Base-by-base conservation (phyloP, 2,113 vertebrate species). In the Carlito syrichta region DNA sequence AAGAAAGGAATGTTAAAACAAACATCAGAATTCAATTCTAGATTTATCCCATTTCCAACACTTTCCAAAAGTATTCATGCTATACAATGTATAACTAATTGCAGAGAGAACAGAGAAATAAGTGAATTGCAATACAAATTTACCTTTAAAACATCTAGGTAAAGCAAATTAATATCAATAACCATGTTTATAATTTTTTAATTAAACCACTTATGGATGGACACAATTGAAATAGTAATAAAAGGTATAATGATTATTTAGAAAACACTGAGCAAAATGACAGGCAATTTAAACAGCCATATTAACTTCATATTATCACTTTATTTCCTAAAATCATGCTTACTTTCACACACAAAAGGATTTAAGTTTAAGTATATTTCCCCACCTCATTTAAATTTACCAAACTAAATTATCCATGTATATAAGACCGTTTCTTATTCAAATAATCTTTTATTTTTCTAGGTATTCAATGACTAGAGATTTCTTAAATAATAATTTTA, bases 1-100 rank as follows among this genome's bases (percentile, higher is more conserved):
- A 98, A 98, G 96, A 97, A 98, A 98, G 71, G 96, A 98, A 96
- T 23, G 56, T 94, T 95, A 96, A 77, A 98, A 95, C 50, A 23
- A 84, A 45, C 96, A 86, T 74, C 84, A 96, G 45, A 94, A 89
- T 19, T 78, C 68, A 89, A 69, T 43, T 56, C 16, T 82, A 52
- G 22, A 43, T 56, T 91, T 62, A 54, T 20, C 27, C 14, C 1
- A 83, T 60, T 56, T 89, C 71, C n/a, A 63, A 60, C 19, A 76
- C 60, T 77, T 94, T 92, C 54, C 40, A 86, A 73, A 88, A 68
- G 3, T 79, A 45, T 66, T 83, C 27, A 38, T 69, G 4, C 63
- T 43, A 79, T 0, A 50, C 2, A 45, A 5, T 25, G 27, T 74
- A 16, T 82, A 19, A 68, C 88, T 81, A 95, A 38, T 38, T 94